These are phyloP conservation scores for Emys orbicularis DNA, from an alignment of 2,797 vertebrate species.

Conservation along the genomic window DNA sequence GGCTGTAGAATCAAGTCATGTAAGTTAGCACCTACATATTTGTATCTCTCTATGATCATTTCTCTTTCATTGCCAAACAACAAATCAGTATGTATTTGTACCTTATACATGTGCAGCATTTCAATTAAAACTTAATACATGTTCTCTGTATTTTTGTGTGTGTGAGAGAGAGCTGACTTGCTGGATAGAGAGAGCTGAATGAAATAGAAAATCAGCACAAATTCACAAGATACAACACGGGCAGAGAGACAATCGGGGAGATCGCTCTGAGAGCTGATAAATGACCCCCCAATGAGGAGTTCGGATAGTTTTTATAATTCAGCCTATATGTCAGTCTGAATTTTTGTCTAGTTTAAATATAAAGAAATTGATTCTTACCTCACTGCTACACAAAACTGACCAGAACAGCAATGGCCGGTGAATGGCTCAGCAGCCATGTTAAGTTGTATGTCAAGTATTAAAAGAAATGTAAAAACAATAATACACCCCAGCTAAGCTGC, in stretches of 20 bases:
- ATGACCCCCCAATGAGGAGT: accelerated
- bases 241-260: neutral
- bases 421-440: accelerated
- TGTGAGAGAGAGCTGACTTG: neutral
- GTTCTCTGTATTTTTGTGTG: accelerated
- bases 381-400: neutral
- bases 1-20: neutral
- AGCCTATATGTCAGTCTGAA: accelerated
- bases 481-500: neutral
- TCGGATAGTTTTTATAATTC: accelerated
- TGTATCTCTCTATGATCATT: neutral
- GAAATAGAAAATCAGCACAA: accelerated
- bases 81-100: accelerated
- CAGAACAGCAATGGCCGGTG: neutral
- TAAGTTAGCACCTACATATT: neutral
- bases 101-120: neutral
- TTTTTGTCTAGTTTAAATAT: neutral
- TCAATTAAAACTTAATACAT: neutral
- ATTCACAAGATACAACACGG: neutral
- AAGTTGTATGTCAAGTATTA: accelerated
- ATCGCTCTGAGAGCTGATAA: accelerated
- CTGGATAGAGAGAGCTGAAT: neutral
- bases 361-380: neutral
- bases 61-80: accelerated
- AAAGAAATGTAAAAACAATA: neutral